These are phyloP conservation scores for Platypus cylindrus DNA, from an alignment of 2,888 invertebrate species.

Conservation along the genomic window DNA sequence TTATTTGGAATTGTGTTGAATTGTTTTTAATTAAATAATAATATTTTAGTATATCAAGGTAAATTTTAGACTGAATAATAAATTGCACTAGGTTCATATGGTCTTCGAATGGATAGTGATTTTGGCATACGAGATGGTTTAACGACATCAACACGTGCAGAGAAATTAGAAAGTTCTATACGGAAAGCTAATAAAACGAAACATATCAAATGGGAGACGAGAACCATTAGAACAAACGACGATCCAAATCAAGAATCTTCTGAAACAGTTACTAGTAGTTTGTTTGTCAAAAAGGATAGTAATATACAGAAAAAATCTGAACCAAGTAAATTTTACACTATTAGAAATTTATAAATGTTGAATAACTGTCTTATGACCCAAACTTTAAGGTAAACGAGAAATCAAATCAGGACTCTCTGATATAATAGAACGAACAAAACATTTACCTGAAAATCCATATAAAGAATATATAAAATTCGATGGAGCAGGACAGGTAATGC, in stretches of 20 bases:
- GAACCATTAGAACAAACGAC: slow-evolving; percentile 44
- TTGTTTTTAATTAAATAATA: too few species aligned
- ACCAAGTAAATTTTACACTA: too few species aligned
- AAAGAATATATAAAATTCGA: slow-evolving; percentile 74
- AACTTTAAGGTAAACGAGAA: background rate
- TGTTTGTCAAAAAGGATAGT: slow-evolving; percentile 43
- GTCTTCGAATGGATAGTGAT: slow-evolving; percentile 60
- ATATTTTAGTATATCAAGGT: background rate
- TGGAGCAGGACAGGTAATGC: slow-evolving; percentile 68
- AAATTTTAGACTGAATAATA: background rate
- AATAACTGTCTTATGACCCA: background rate
- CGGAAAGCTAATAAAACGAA: slow-evolving; percentile 67
- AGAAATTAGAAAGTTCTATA: slow-evolving; percentile 77
- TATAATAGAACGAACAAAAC: slow-evolving; percentile 63
- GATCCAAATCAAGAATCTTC: slow-evolving; percentile 40
- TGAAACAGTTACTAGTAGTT: too few species aligned
- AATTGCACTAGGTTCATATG: slow-evolving; percentile 53
- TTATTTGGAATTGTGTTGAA: background rate
- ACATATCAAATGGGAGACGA: slow-evolving; percentile 55
- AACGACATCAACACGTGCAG: slow-evolving; percentile 78
- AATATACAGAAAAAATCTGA: slow-evolving; percentile 17
- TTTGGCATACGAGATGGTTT: slow-evolving; percentile 47
- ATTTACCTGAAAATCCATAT: slow-evolving; percentile 74
- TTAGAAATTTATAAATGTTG: too few species aligned
- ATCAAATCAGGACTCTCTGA: slow-evolving; percentile 56